phyloP scores from a whole-genome alignment of 2,888 invertebrate genomes.

The Diarsia brunnea region DNA sequence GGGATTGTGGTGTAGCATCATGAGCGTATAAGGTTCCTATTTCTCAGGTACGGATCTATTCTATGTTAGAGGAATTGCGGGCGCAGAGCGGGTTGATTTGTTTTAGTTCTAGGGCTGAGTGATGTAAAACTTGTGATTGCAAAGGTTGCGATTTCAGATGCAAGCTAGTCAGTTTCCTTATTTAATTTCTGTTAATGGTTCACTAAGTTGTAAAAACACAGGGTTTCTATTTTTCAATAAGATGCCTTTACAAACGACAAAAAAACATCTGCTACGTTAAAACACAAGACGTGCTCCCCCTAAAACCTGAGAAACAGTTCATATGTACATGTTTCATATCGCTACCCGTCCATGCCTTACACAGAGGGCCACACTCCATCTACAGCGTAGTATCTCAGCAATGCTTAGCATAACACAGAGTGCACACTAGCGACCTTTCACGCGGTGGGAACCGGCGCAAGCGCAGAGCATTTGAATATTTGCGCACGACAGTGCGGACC shows the following conservation, averaged over 20 bases:
- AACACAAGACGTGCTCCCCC: too few relatives aligned
- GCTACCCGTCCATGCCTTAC: slow-evolving; percentile 62
- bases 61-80: too few relatives aligned
- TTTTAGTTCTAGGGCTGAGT: neutral
- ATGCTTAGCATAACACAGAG: slow-evolving; percentile 82
- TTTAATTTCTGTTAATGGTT: neutral
- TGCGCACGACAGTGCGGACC: slow-evolving; percentile 73
- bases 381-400: slow-evolving; percentile 72
- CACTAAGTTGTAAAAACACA: too few relatives aligned
- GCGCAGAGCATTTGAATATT: slow-evolving; percentile 83
- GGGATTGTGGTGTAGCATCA: too few relatives aligned
- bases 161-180: neutral
- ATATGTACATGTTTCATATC: slow-evolving; percentile 15
- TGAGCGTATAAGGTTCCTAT: too few relatives aligned
- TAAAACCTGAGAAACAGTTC: neutral
- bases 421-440: slow-evolving; percentile 81
- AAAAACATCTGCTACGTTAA: too few relatives aligned
- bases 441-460: slow-evolving; percentile 75
- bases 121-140: neutral
- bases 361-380: slow-evolving; percentile 68
- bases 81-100: neutral
- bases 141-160: neutral
- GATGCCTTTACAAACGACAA: neutral
- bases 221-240: neutral
- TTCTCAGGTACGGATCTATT: too few relatives aligned